Conservation (phyloP, 2,797 vertebrate genomes). For the Heteromormyrus szaboi region DNA sequence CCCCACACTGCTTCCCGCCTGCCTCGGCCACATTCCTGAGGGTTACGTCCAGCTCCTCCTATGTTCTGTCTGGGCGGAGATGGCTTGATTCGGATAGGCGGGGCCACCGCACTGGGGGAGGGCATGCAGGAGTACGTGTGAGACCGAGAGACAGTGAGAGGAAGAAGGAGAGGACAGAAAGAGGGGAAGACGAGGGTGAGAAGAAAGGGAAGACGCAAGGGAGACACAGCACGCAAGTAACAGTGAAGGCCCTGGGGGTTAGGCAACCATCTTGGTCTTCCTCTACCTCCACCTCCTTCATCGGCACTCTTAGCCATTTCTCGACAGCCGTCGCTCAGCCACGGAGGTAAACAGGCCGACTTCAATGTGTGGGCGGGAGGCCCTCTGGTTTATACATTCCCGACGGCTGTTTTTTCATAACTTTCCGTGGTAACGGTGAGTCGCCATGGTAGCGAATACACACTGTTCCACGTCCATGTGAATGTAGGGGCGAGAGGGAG, state of each 20-base stretch:
- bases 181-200: neutral
- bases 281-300: neutral
- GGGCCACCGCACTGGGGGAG: conserved; percentile 27
- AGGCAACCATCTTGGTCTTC: neutral
- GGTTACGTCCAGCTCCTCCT: conserved; percentile 66
- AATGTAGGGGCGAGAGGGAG: neutral
- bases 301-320: neutral
- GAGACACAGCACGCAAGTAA: neutral
- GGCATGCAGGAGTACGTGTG: conserved; percentile 17
- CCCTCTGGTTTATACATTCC: neutral
- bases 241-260: neutral
- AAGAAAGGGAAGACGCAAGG: neutral
- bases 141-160: conserved; percentile 20
- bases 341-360: neutral
- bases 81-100: conserved; percentile 39
- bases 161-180: conserved; percentile 20
- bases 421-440: neutral
- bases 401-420: neutral
- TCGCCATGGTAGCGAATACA: neutral
- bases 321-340: conserved; percentile 7
- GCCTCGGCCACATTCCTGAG: conserved; percentile 65
- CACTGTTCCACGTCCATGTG: neutral
- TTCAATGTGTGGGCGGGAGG: neutral
- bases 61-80: conserved; percentile 62
- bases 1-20: conserved; percentile 27